A percentile compares a stretch with the other conserved stretches of the same genome.
These are phyloP conservation scores for Strongylocentrotus purpuratus DNA, from an alignment of 35 echinoderm and acorn worm genomes.

Conservation along the genomic window DNA sequence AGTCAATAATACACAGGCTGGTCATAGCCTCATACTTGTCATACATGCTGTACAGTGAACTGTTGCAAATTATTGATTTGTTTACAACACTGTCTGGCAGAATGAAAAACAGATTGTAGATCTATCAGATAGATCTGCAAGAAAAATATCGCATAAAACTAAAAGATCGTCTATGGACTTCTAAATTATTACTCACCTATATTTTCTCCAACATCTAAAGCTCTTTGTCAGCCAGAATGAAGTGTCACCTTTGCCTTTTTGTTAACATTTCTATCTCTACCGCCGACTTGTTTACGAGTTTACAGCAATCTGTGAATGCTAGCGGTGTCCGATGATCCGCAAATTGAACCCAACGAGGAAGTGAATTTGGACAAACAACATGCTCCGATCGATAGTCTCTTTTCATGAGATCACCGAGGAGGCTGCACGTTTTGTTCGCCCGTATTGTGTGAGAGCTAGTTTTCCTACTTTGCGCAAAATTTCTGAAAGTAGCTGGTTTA, in stretches of 20 bases:
- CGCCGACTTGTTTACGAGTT: background rate
- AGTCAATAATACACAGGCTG: background rate
- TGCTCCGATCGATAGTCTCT: conserved; percentile 41
- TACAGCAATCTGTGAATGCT: background rate
- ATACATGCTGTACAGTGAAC: too few species aligned
- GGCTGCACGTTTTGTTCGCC: background rate
- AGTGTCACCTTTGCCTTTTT: background rate
- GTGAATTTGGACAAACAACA: conserved; percentile 49
- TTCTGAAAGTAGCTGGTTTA: background rate
- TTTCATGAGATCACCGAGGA: background rate
- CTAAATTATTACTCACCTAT: background rate
- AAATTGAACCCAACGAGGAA: conserved; percentile 42
- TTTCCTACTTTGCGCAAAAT: background rate
- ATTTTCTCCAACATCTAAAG: background rate
- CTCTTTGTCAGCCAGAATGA: background rate
- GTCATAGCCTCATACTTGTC: too few species aligned
- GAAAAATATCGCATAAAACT: background rate
- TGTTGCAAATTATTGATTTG: conserved; percentile 21
- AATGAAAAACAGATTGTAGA: background rate
- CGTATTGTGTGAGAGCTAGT: background rate
- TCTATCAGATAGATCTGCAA: background rate
- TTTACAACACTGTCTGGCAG: conserved; percentile 37
- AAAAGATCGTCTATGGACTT: background rate
- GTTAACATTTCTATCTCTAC: background rate
- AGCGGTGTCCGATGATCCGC: background rate